Evolutionary conservation across 2,888 invertebrate genomes (phyloP).

Genomic region (Zootermopsis nevadensis): DNA sequence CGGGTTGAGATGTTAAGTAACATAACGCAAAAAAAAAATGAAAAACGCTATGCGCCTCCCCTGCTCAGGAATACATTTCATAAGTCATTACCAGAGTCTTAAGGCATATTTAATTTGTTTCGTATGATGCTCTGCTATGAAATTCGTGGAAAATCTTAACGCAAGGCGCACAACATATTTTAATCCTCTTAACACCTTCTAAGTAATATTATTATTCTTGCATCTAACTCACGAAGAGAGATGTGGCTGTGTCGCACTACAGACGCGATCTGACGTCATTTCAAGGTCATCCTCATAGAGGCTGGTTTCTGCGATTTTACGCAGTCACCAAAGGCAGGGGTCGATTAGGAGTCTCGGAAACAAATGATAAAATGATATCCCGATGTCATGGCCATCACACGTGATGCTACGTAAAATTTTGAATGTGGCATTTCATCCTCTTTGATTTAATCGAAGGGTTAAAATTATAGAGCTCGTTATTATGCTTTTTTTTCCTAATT

Average conservation of each 20-base stretch:
- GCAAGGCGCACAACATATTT: not conserved
- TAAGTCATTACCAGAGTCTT: slow-evolving; percentile 24
- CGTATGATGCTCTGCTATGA: not conserved
- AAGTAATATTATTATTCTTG: slow-evolving; percentile 10
- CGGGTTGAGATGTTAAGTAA: slow-evolving; percentile 11
- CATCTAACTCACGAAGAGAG: not conserved
- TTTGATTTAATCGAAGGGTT: too few species aligned
- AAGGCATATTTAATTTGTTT: slow-evolving; percentile 32
- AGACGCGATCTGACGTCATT: not conserved
- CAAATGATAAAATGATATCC: too few species aligned
- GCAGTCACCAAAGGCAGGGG: not conserved
- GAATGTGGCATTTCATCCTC: too few species aligned
- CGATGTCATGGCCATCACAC: too few species aligned
- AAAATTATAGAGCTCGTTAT: too few species aligned
- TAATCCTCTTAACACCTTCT: not conserved
- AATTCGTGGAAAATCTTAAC: slow-evolving; percentile 15
- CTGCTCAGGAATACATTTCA: not conserved
- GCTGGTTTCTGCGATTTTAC: not conserved
- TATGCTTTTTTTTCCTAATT: too few species aligned
- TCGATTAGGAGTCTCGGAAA: too few species aligned
- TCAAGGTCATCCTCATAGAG: not conserved
- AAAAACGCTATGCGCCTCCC: not conserved
- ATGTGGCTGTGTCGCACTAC: not conserved
- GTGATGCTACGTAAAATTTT: too few species aligned
- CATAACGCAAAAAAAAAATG: not conserved